Base-by-base conservation (phyloP, 1,140 invertebrate genomes). In the Drosophila sp. region DNA sequence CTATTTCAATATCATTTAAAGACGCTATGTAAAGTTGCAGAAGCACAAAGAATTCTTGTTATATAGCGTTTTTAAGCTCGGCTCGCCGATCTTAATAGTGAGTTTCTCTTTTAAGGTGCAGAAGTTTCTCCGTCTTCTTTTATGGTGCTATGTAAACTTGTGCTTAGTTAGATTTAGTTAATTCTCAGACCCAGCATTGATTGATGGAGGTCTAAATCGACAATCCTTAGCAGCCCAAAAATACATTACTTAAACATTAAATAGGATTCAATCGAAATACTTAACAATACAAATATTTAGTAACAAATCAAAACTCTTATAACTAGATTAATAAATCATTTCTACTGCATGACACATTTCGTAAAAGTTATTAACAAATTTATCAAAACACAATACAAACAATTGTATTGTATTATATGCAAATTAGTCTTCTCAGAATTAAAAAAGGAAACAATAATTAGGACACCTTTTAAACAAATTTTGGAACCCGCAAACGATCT, bases 201-300 rank as follows among this genome's bases (percentile, higher is more conserved):
- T 53, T 48, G 36, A n/a, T 57, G 74, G 43, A n/a, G 63, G 74
- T 76, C 63, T 62, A 53, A 56, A 70, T 40, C 32, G 82, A 87
- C 83, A 87, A 87, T 87, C 82, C 64, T 82, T 89, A 82, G 83
- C 82, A 76, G 78, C 65, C 53, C 53, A 58, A 71, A 64, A 59
- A 27, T 71, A 54, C 63, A 59, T 48, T 57, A 54, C 50, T 71
- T 64, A 36, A 64, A 48, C 36, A 18, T 8, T 50, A 46, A 71
- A 34, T 65, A 72, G 59, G 50, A 54, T 53, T 67, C 64, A 61
- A 62, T 56, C 16, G 32, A 36, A 56, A 56, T 57, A 67, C 50
- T 40, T 45, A 46, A 40, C 32, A 70, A 38, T 66, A 41, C 32
- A 14, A 59, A 27, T 1, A 59, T 61, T 40, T 50, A 69, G 29